Percentiles rank a stretch among this genome's conserved stretches.
These are phyloP conservation scores for Yoshiicerus persimilis DNA, from an alignment of 1,140 invertebrate genomes.

Conservation along the genomic window DNA sequence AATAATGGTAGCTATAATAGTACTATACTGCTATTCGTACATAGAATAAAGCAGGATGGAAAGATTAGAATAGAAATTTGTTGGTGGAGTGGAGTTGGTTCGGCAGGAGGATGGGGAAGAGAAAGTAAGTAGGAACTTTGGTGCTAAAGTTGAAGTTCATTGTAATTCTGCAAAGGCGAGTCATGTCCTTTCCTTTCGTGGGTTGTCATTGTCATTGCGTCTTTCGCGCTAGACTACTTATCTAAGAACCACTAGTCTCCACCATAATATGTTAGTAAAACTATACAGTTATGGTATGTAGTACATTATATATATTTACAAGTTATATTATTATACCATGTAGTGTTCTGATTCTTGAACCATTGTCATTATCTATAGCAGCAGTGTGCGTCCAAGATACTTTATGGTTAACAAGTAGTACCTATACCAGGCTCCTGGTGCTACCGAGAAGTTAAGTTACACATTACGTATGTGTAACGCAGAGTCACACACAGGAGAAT, in stretches of 20 bases:
- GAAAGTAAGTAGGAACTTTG: neutral
- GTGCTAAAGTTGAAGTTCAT: slow-evolving; percentile 26
- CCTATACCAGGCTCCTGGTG: too few relatives aligned
- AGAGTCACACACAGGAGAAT: neutral
- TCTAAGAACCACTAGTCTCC: neutral
- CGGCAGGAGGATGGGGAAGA: neutral
- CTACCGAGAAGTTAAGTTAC: neutral
- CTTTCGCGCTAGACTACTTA: neutral
- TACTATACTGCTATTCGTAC: neutral
- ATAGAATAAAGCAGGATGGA: neutral
- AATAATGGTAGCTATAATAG: neutral
- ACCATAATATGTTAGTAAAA: too few relatives aligned
- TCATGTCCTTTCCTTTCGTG: slow-evolving; percentile 26
- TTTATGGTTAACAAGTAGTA: neutral
- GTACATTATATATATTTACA: neutral
- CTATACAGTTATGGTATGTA: neutral
- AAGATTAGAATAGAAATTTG: slow-evolving; percentile 38
- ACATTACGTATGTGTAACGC: neutral
- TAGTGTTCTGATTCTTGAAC: neutral
- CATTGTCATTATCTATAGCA: neutral
- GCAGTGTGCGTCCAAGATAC: neutral
- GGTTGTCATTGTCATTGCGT: slow-evolving; percentile 7
- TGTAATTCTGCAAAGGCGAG: slow-evolving; percentile 29
- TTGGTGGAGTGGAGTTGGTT: slow-evolving; percentile 14
- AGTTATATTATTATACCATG: neutral